Base-by-base conservation (phyloP, 1,140 invertebrate genomes). In the Meloidogyne exigua region DNA sequence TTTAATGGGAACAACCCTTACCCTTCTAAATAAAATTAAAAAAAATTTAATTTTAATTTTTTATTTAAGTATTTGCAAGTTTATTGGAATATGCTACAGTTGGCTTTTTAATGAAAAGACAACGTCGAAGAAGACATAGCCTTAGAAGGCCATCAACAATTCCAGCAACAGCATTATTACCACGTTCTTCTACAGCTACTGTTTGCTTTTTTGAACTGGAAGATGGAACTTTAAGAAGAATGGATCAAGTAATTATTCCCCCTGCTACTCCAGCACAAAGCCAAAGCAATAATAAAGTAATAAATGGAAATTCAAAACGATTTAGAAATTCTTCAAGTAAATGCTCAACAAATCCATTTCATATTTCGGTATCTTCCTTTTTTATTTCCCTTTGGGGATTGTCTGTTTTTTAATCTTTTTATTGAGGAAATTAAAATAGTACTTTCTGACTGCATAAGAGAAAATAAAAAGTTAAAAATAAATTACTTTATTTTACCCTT, bases 21-120 rank as follows among this genome's bases (percentile, higher is more conserved):
- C n/a, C n/a, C n/a, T n/a, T n/a, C n/a, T n/a, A n/a, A n/a, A n/a
- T n/a, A n/a, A n/a, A n/a, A n/a, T n/a, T n/a, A n/a, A n/a, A n/a
- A n/a, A n/a, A n/a, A n/a, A n/a, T n/a, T n/a, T n/a, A n/a, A n/a
- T n/a, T n/a, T n/a, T n/a, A n/a, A n/a, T n/a, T n/a, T n/a, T n/a
- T n/a, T n/a, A n/a, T 32, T 83, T 79, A 44, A 82, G 85, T 86
- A 15, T 87, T 87, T 67, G 85, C 85, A 13, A 80, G 79, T 68
- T 69, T 87, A 13, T 26, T 87, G 18, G 85, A 87, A 76, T 87
- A 87, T 68, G 85, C 85, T 9, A 76, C 83, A 25, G 80, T 87
- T 21, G 85, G 85, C 18, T 87, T 86, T 76, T 64, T 87, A 44
- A 83, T 86, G 78, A 87, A 87, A 62, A 26, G 86, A 26, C 83